Evolutionary conservation across 1,140 invertebrate genomes (phyloP).

Genomic region (Pteromalus puparum): DNA sequence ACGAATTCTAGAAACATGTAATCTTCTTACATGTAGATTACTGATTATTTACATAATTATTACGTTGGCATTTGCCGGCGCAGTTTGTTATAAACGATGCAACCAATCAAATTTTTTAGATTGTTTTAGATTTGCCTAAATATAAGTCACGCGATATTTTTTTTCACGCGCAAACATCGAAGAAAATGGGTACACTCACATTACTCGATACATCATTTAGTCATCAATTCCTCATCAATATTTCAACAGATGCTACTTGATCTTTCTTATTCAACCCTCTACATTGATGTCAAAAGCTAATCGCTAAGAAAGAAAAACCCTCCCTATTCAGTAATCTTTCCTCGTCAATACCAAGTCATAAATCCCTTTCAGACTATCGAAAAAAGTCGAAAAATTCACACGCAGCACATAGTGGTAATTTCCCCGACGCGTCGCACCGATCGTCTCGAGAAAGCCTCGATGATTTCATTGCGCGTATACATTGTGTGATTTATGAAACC

Average conservation of each 20-base stretch:
- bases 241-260: not conserved
- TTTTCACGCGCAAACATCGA: too few relatives aligned
- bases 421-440: not conserved
- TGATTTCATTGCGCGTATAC: not conserved
- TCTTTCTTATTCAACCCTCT: not conserved
- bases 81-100: not conserved
- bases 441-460: not conserved
- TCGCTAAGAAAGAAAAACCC: not conserved
- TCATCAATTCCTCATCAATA: not conserved
- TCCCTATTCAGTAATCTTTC: not conserved
- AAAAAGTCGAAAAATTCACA: not conserved
- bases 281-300: not conserved
- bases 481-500: slow-evolving; percentile 15
- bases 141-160: too few relatives aligned
- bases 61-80: not conserved
- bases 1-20: not conserved
- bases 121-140: not conserved
- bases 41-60: not conserved
- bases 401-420: not conserved
- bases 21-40: not conserved
- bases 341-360: not conserved
- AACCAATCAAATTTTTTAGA: not conserved
- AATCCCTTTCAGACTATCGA: not conserved
- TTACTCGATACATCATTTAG: not conserved
- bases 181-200: not conserved